phyloP scores from a whole-genome alignment of 2,888 invertebrate species.

The Drosophila greeni region DNA sequence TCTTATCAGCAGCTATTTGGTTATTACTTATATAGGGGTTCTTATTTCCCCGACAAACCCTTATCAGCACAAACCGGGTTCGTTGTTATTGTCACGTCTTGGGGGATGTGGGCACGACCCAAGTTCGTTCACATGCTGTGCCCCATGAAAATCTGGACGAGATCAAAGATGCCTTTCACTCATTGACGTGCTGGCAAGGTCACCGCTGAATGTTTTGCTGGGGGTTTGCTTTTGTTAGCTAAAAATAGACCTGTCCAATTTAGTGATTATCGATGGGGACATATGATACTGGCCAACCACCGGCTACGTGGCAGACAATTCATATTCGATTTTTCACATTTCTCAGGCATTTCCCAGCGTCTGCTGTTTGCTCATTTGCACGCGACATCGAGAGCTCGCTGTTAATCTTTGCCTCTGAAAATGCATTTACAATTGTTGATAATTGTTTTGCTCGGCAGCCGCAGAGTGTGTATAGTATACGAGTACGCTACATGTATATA shows the following conservation, averaged over 20 bases:
- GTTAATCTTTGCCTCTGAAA: constrained; percentile 18
- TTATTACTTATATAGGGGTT: constrained; percentile 20
- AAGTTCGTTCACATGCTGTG: constrained; percentile 36
- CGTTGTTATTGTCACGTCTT: constrained; percentile 28
- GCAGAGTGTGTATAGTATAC: neutral
- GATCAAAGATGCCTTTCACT: constrained; percentile 44
- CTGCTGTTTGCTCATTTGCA: constrained; percentile 27
- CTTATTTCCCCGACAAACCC: constrained; percentile 3
- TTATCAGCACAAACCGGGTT: constrained; percentile 20
- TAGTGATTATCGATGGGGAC: constrained; percentile 25
- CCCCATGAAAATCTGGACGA: constrained; percentile 19
- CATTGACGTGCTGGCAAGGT: constrained; percentile 33
- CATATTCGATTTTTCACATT: constrained; percentile 1
- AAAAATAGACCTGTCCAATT: constrained; percentile 39
- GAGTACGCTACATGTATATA: neutral
- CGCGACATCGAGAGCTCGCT: constrained; percentile 20
- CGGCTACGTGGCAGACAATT: constrained; percentile 6
- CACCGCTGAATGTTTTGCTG: constrained; percentile 32
- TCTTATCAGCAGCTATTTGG: constrained; percentile 28
- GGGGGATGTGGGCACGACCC: constrained; percentile 24
- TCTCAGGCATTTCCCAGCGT: constrained; percentile 17
- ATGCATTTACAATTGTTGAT: constrained; percentile 22
- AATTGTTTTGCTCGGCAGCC: constrained; percentile 20
- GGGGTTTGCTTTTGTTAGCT: constrained; percentile 26
- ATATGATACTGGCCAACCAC: constrained; percentile 9